Evolutionary conservation across 2,113 vertebrate species (phyloP), one percentile per base, ranked within the genome.

Genomic region (Neopipo cinnamomea): DNA sequence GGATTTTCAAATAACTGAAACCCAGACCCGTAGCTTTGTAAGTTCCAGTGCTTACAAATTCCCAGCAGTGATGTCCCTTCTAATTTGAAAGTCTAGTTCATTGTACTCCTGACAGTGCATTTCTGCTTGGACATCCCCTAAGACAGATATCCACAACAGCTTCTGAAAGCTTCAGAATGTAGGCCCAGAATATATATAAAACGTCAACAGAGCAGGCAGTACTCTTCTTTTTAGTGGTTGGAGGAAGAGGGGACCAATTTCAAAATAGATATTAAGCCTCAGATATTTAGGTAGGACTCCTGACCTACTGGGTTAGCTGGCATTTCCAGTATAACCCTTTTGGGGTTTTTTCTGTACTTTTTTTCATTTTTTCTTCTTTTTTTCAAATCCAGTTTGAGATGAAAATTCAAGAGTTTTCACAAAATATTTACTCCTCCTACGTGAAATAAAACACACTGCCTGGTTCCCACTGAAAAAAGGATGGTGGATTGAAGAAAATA

Each of bases 1-100:
- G 47, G 12, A 77, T 84, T 88, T 93, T 80, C 56, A 50, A 89
- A 52, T 81, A 81, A 81, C 39, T 59, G 56, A 84, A 88, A 83
- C 22, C 10, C 52, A 71, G 21, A 70, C 9, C 14, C 0, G 0
- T 61, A 72, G 30, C 41, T 75, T 24, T 82, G 8, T 55, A 82
- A 68, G 8, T 85, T 31, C 11, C 15, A 85, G 14, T 21, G 14
- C 28, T 72, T 66, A 63, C 27, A 78, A 62, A 74, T 44, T 70
- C 55, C 30, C 30, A 81, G 19, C 14, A 71, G 25, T 30, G 14
- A 58, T 62, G 42, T 62, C 9, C 24, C 5, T 74, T 86, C 73
- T 55, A 49, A 74, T 5, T 2, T 74, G 23, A 55, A 92, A 74
- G 15, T 50, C 33, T 80, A 46, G n/a, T 28, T 72, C 14, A n/a